Evolutionary conservation across 1,140 invertebrate genomes (phyloP).

Genomic region (Drosophila grimshawi): DNA sequence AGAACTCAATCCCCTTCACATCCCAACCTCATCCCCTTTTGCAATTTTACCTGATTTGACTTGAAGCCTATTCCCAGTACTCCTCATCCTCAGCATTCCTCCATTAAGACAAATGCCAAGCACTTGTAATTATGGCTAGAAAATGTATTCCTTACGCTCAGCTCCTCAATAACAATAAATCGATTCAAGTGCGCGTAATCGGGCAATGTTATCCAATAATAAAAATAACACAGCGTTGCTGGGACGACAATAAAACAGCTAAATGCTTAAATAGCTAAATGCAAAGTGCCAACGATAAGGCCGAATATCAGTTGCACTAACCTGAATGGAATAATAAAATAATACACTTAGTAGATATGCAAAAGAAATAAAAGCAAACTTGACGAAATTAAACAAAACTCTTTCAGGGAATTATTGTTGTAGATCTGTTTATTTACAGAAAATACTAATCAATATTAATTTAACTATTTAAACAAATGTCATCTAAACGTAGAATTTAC

Average conservation of each 20-base stretch:
- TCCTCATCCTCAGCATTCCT: not conserved
- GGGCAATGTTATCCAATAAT: constrained; percentile 77
- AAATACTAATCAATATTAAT: too few species aligned
- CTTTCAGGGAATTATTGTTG: too few species aligned
- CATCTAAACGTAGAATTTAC: too few species aligned
- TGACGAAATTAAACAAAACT: too few species aligned
- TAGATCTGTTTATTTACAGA: too few species aligned
- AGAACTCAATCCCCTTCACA: constrained; percentile 19
- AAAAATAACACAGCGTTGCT: constrained; percentile 64
- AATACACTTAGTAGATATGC: not conserved
- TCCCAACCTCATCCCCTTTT: not conserved
- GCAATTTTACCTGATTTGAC: constrained; percentile 48
- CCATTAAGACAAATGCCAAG: constrained; percentile 54
- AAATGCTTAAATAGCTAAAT: constrained; percentile 16
- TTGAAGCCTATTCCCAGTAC: not conserved
- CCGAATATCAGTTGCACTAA: constrained; percentile 7
- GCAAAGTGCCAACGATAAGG: not conserved
- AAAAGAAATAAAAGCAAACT: not conserved
- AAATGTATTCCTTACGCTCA: constrained; percentile 50
- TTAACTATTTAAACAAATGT: too few species aligned
- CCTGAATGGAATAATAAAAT: too few species aligned
- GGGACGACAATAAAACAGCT: constrained; percentile 50
- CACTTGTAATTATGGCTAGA: constrained; percentile 77
- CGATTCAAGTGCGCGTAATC: constrained; percentile 78
- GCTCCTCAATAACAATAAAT: constrained; percentile 75